Conservation (phyloP, 2,113 vertebrate genomes). For the Mirza zaza region DNA sequence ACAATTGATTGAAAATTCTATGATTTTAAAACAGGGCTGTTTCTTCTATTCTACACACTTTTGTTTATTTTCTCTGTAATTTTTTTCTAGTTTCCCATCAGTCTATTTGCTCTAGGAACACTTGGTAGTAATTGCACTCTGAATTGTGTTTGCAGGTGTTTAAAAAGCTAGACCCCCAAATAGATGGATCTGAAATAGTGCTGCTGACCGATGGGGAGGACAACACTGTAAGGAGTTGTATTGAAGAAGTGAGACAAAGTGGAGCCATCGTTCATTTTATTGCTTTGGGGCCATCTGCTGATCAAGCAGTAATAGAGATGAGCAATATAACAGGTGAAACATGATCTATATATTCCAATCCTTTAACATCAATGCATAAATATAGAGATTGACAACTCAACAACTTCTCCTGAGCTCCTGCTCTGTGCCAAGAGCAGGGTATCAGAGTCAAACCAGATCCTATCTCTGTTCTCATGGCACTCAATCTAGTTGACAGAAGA, state of each 20-base stretch:
- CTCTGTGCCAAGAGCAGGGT: not conserved
- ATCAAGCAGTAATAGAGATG: slow-evolving; percentile 37
- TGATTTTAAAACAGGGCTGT: not conserved
- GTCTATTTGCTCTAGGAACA: not conserved
- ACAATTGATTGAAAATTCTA: not conserved
- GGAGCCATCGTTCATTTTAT: slow-evolving; percentile 78
- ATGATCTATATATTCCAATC: not conserved
- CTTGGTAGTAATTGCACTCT: not conserved
- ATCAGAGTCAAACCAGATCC: not conserved
- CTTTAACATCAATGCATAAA: not conserved
- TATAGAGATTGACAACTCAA: not conserved
- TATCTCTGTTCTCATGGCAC: not conserved
- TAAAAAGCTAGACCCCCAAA: accelerated
- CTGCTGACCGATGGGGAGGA: slow-evolving; percentile 82
- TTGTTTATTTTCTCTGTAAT: not conserved
- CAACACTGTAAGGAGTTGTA: accelerated
- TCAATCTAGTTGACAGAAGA: not conserved
- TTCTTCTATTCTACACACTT: not conserved
- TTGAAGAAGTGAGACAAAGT: slow-evolving; percentile 62
- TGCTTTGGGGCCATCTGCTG: slow-evolving; percentile 75
- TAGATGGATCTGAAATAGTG: slow-evolving; percentile 75
- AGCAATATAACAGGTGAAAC: slow-evolving; percentile 68
- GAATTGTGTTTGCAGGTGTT: slow-evolving; percentile 59
- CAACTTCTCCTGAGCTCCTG: not conserved
- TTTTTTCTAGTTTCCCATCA: not conserved